Evolutionary conservation across 1,140 invertebrate genomes (phyloP).

Genomic region (Leguminivora glycinivorella): DNA sequence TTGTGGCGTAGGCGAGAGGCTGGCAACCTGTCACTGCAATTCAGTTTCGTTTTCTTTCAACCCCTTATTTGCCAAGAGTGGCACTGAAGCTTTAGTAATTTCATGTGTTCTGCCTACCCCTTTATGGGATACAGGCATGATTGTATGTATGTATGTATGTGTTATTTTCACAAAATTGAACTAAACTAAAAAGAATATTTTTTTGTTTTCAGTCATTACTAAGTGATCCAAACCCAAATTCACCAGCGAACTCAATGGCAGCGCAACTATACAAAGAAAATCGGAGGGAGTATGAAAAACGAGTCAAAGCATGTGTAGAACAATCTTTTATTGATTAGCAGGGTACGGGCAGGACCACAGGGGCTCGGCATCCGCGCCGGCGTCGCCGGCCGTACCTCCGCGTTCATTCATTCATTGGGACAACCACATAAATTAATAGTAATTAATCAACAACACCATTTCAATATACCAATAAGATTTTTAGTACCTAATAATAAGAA

Average conservation of each 20-base stretch:
- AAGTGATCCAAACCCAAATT: slow-evolving; percentile 98
- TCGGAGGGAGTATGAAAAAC: slow-evolving; percentile 96
- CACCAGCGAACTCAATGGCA: slow-evolving; percentile 97
- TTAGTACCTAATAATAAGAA: slow-evolving; percentile 27
- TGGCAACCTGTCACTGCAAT: no score
- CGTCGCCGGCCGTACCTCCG: slow-evolving; percentile 52
- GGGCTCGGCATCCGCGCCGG: slow-evolving; percentile 46
- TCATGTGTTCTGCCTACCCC: no score
- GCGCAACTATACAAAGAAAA: slow-evolving; percentile 98
- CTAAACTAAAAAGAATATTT: not conserved
- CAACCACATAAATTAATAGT: slow-evolving; percentile 60
- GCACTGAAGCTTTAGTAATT: no score
- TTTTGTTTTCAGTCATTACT: slow-evolving; percentile 89
- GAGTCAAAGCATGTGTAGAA: slow-evolving; percentile 97
- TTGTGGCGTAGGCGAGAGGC: no score
- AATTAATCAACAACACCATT: slow-evolving; percentile 37
- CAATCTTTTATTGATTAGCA: slow-evolving; percentile 96
- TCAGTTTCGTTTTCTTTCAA: no score
- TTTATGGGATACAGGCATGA: no score
- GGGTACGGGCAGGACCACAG: slow-evolving; percentile 46
- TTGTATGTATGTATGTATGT: no score
- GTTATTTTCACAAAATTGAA: not conserved
- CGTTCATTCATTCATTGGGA: slow-evolving; percentile 62
- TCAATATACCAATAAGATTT: slow-evolving; percentile 39
- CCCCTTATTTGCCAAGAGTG: no score